Base-by-base conservation (phyloP, 2,888 invertebrate genomes). In the Dasypogon diadema region DNA sequence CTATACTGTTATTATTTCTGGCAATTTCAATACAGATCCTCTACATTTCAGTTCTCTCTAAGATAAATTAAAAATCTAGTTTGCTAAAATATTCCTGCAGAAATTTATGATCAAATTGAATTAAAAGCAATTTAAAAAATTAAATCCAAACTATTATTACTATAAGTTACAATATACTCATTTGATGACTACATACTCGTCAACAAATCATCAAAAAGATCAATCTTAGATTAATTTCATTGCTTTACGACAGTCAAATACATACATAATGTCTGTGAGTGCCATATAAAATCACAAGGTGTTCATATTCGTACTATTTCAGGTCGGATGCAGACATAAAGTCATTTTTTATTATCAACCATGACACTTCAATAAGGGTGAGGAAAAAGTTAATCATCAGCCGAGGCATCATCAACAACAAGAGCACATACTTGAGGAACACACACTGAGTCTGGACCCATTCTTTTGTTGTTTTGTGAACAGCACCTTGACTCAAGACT, bases 301-400 rank as follows among this genome's bases (percentile, higher is more conserved):
- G 34, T 42, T 1, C 42, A 12, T 12, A 12, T 30, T 30, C 30
- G 8, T 30, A 30, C 30, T 3, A 42, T 12, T 12, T 2, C 1
- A 42, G n/a, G 10, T 42, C n/a, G 37, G 16, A 18, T 16, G 60
- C 37, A 65, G 48, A 46, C 46, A 24, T 22, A 65, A 65, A 65
- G 22, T 65, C 46, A 65, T 65, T 65, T 65, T 65, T 65, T 65
- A 65, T 46, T 65, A 65, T 48, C 65, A 65, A 6, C 65, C 48
- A 21, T 65, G 65, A 37, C 65, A 65, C 65, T 65, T 65, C 46
- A 65, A 65, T 65, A 65, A 65, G 65, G 65, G 65, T 65, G 65
- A 65, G 65, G 65, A 65, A 65, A 65, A 65, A 65, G 65, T 65
- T 65, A 65, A 65, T 65, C 65, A 65, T 65, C 65, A 10, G 30